Evolutionary conservation across 2,797 vertebrate species (phyloP), one percentile per base, ranked within the genome.

Genomic region (Manis crassicaudata): DNA sequence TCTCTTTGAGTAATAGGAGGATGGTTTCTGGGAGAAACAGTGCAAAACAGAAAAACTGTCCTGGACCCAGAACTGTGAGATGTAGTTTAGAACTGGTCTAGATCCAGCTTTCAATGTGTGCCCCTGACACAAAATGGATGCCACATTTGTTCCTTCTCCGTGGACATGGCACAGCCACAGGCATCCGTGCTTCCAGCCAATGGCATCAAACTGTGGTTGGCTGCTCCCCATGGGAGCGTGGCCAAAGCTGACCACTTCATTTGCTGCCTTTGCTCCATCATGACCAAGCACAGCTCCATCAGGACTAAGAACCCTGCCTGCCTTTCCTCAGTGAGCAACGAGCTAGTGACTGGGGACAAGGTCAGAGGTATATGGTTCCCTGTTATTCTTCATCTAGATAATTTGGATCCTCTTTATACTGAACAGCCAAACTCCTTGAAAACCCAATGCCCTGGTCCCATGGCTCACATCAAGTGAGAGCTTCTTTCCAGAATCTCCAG

Each of bases 381-480:
- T 21, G 5, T 50, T 37, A 32, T 68, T 94, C 73, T 43, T 29
- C 50, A 12, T 25, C 75, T 62, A n/a, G 46, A 77, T 13, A 54
- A 52, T 18, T 52, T 52, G 7, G 56, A 25, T 20, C 21, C 72
- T 95, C 14, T 29, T 43, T 84, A 5, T 2, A 54, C 0, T 0
- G 23, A 27, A 32, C 7, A 58, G 18, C 16, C 6, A 35, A 40
- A n/a, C 27, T 52, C n/a, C 29, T 70, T 17, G 17, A 60, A 60
- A 50, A 4, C n/a, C n/a, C 18, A 0, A 9, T 11, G 25, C 27
- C n/a, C 29, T 0, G 0, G 20, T 14, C 40, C 6, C 82, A 18
- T 23, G 14, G 9, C 17, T 67, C 2, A 16, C 21, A 20, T 27
- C 35, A 72, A 81, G 58, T 18, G 3, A 52, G 25, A 32, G 7